These are phyloP conservation scores for Nasonia oneida DNA, from an alignment of 2,888 invertebrate species.

Conservation along the genomic window DNA sequence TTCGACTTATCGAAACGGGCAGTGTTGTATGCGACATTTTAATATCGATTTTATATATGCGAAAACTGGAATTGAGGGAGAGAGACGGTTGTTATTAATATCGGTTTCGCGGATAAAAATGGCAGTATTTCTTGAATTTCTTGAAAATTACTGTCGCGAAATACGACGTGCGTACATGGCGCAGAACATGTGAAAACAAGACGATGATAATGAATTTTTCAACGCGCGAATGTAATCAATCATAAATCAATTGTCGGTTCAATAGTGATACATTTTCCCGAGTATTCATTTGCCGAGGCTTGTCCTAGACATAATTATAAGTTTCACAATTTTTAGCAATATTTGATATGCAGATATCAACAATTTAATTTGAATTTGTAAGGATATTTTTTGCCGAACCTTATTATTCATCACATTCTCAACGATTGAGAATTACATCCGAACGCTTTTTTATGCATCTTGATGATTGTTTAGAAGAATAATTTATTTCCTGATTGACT, in stretches of 20 bases:
- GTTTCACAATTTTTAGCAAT: constrained; percentile 23
- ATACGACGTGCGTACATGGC: neutral
- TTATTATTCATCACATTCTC: neutral
- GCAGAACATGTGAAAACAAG: no score
- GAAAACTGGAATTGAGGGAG: neutral
- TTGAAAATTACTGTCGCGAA: neutral
- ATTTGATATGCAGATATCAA: neutral
- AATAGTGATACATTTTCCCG: neutral
- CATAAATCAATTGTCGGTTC: neutral
- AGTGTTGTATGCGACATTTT: neutral
- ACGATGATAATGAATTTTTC: no score
- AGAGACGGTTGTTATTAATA: neutral
- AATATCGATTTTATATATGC: neutral
- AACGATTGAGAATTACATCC: neutral
- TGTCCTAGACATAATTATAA: neutral
- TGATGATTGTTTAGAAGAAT: neutral
- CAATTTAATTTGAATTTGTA: constrained; percentile 25
- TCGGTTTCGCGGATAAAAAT: neutral
- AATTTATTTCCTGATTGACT: constrained; percentile 9
- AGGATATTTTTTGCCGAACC: constrained; percentile 17
- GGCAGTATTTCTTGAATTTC: neutral
- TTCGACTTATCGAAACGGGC: constrained; percentile 23
- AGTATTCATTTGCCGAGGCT: neutral
- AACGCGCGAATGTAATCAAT: neutral
- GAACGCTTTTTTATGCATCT: neutral